Percentiles rank a stretch among this genome's conserved stretches.
Conservation (phyloP, 2,113 vertebrate genomes). For the Rhynchomys soricoides region DNA sequence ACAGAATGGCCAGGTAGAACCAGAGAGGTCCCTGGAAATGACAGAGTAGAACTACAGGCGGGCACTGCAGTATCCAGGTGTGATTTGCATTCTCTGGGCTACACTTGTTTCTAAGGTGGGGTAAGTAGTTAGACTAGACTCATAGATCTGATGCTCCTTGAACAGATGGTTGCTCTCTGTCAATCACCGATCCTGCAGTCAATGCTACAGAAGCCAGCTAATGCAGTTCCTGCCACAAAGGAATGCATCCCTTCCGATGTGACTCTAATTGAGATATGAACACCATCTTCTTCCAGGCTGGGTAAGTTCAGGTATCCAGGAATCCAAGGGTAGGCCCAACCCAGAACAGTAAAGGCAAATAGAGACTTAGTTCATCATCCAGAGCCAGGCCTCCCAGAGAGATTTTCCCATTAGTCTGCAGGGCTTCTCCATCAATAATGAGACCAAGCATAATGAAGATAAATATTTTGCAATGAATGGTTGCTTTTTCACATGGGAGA, state of each 20-base stretch:
- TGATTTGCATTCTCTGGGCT: background rate
- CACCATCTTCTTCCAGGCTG: background rate
- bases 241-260: rapidly evolving
- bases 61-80: too few relatives aligned
- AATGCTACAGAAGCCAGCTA: background rate
- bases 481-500: conserved; percentile 50
- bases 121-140: background rate
- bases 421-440: conserved; percentile 71
- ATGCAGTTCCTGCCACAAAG: background rate
- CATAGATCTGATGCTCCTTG: background rate
- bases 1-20: background rate
- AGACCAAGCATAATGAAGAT: conserved; percentile 67
- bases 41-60: background rate
- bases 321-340: background rate
- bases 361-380: conserved; percentile 44
- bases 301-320: background rate
- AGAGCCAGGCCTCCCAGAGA: conserved; percentile 58
- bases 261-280: background rate
- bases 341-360: background rate
- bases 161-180: rapidly evolving
- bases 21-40: background rate
- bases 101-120: background rate
- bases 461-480: conserved; percentile 76
- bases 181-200: background rate
- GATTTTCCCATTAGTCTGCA: conserved; percentile 66